Conservation (phyloP, 2,113 vertebrate genomes). For the Cepphus grylle region DNA sequence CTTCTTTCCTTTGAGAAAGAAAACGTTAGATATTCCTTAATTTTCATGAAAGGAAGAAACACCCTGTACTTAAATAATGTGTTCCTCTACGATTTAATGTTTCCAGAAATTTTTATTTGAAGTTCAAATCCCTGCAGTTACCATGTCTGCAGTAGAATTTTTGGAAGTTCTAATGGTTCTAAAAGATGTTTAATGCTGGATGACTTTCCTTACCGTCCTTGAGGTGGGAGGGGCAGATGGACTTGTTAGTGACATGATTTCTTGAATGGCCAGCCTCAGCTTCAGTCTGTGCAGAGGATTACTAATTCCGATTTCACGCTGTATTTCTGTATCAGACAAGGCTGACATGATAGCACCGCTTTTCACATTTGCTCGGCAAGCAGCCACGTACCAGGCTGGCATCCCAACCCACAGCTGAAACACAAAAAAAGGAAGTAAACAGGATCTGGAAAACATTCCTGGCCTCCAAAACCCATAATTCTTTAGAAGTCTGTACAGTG, state of each 20-base stretch:
- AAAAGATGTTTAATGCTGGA: background rate
- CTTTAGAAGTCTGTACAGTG: background rate
- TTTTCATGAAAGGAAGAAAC: background rate
- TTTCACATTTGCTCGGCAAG: constrained; percentile 96
- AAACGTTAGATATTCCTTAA: background rate
- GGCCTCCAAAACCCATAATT: background rate
- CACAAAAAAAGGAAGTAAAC: background rate
- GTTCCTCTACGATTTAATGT: background rate
- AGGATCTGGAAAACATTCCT: background rate
- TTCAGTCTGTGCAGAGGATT: constrained; percentile 96
- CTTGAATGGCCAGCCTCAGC: constrained; percentile 93
- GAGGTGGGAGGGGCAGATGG: constrained; percentile 95
- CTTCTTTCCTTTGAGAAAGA: background rate
- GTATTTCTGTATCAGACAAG: constrained; percentile 96
- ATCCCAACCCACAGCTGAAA: constrained; percentile 96
- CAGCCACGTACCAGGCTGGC: constrained; percentile 98
- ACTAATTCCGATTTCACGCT: constrained; percentile 96
- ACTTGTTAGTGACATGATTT: constrained; percentile 97
- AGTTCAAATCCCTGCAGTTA: background rate
- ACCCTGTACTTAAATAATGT: background rate
- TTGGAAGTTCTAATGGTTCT: background rate
- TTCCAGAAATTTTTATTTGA: background rate
- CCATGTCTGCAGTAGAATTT: background rate
- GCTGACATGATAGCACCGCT: constrained; percentile 98
- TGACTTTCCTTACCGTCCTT: constrained; percentile 83